Conservation (phyloP, 2,888 invertebrate genomes). For the Pollenia labialis region DNA sequence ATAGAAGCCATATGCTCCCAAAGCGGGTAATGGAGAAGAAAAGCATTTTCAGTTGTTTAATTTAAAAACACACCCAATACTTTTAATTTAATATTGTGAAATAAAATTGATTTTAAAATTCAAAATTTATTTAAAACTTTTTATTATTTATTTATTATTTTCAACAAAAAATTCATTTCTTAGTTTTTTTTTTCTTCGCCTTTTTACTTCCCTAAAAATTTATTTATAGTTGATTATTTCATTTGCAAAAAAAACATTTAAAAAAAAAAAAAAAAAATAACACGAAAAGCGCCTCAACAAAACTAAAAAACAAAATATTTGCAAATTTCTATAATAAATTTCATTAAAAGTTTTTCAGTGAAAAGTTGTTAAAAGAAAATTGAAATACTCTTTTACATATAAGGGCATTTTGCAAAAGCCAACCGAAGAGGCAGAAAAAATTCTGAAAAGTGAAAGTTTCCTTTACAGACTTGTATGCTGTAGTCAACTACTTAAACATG, state of each 20-base stretch:
- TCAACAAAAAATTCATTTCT: neutral
- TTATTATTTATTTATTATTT: neutral
- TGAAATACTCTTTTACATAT: neutral
- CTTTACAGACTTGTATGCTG: neutral
- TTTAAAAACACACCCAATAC: too few species aligned
- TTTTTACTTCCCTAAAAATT: neutral
- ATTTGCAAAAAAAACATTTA: slow-evolving; percentile 22
- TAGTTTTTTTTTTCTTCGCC: neutral
- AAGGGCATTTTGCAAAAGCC: slow-evolving; percentile 4
- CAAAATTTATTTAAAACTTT: too few species aligned
- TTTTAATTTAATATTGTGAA: too few species aligned
- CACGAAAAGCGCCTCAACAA: neutral
- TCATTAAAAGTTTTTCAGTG: slow-evolving; percentile 65
- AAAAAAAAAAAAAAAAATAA: too few species aligned
- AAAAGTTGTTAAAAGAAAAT: slow-evolving; percentile 42
- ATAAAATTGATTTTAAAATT: too few species aligned
- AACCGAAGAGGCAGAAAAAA: slow-evolving; percentile 10
- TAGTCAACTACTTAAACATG: slow-evolving; percentile 40
- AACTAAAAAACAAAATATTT: slow-evolving; percentile 47
- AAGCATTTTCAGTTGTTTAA: too few species aligned
- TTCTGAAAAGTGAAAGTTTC: slow-evolving; percentile 47
- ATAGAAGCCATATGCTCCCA: too few species aligned
- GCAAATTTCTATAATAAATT: slow-evolving; percentile 67
- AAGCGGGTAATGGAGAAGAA: too few species aligned
- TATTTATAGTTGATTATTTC: slow-evolving; percentile 20